Evolutionary conservation across 2,888 invertebrate species (phyloP), one percentile per base, ranked within the genome.

Genomic region (Lottia scabra): DNA sequence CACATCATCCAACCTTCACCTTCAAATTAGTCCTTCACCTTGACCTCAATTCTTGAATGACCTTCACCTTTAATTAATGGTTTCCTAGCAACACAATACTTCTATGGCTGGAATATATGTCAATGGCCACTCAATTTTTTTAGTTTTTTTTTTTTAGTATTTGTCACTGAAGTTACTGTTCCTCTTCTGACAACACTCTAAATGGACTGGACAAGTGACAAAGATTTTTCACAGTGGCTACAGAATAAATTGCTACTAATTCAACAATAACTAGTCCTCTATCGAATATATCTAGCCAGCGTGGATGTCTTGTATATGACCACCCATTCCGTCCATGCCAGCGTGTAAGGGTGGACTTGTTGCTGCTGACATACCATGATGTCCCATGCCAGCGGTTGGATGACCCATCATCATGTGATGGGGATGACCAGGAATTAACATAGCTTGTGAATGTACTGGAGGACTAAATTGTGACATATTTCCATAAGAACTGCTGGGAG

Each of bases 331-430:
- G 78, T 87, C 88, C 85, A 87, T 86, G 75, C 84, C 84, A 74
- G 83, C 83, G 73, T 87, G 88, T 70, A 89, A 83, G n/a, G 90
- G 90, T 19, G 90, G 90, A 70, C 88, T 89, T 80, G 90, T 90
- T 48, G 90, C 87, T n/a, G 86, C 83, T 12, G 88, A 84, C 84
- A 90, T 87, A 67, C 89, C 89, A 74, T 86, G 86, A 75, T 89
- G 90, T 67, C 88, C 89, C 88, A 89, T 89, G 65, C 87, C 88
- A 27, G 86, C 85, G 71, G 83, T 82, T 64, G 84, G 83, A 76
- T 87, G 86, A 43, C 89, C 89, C 90, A 90, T 90, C 90, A 91
- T 91, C 90, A 90, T 90, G 78, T 90, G 89, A 81, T 90, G 90
- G 0, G 90, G 90, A 77, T 90, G 90, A 63, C 90, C 90, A 2